Evolutionary conservation across 1,140 invertebrate genomes (phyloP).

Genomic region (Kradibia gibbosae): DNA sequence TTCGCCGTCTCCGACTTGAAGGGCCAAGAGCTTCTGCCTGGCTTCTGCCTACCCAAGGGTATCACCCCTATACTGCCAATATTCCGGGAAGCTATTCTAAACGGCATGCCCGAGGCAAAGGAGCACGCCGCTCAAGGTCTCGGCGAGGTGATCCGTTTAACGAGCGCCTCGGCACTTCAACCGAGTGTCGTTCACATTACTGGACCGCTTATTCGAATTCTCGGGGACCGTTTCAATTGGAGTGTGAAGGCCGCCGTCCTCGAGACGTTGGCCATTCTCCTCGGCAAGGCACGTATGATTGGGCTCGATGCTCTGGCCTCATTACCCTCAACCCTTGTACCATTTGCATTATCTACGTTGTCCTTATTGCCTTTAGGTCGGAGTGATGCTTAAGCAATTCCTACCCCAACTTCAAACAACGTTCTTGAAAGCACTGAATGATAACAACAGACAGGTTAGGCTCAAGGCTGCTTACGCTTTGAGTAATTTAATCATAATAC

Average conservation of each 20-base stretch:
- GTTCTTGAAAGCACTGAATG: constrained; percentile 94
- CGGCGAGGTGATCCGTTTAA: constrained; percentile 92
- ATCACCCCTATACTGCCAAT: constrained; percentile 94
- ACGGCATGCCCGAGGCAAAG: constrained; percentile 94
- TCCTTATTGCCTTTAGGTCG: constrained; percentile 76
- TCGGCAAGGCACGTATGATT: constrained; percentile 82
- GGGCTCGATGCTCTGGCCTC: neutral
- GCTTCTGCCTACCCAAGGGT: constrained; percentile 96
- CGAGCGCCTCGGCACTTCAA: constrained; percentile 88
- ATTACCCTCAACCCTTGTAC: neutral
- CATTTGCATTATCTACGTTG: neutral
- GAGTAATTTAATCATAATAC: constrained; percentile 91
- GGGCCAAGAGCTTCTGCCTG: constrained; percentile 85
- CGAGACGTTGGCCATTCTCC: constrained; percentile 91
- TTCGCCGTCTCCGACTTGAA: constrained; percentile 92
- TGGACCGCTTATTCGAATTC: constrained; percentile 96
- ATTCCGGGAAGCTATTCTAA: constrained; percentile 96
- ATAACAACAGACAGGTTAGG: constrained; percentile 88
- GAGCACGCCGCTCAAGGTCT: constrained; percentile 95
- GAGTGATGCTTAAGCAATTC: constrained; percentile 95
- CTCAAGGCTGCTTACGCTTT: constrained; percentile 91
- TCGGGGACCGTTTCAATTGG: constrained; percentile 95
- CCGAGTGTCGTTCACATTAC: constrained; percentile 97
- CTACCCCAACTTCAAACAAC: constrained; percentile 98
- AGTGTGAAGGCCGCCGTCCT: constrained; percentile 96